Evolutionary conservation across 2,113 vertebrate genomes (phyloP).

Genomic region (Grantiella picta): DNA sequence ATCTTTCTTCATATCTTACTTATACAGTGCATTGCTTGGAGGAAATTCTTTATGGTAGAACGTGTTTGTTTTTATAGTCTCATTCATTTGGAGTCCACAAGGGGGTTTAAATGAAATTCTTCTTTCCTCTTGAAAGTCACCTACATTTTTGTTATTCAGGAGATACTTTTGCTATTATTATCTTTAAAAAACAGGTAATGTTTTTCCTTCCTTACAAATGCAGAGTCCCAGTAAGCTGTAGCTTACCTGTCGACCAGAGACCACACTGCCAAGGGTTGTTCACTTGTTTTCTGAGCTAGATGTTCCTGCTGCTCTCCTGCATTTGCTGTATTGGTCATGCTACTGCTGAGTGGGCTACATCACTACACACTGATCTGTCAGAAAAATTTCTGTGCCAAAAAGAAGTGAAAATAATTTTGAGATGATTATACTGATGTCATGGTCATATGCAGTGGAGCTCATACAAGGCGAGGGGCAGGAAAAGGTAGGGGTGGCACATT

Average conservation of each 20-base stretch:
- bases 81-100: not conserved
- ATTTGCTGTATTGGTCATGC: not conserved
- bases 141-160: not conserved
- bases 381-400: not conserved
- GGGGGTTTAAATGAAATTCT: not conserved
- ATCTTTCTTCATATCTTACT: constrained; percentile 5
- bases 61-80: not conserved
- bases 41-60: not conserved
- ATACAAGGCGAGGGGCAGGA: not conserved
- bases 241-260: not conserved
- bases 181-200: not conserved
- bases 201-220: not conserved
- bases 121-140: not conserved
- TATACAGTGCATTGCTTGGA: not conserved
- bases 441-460: not conserved
- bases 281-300: not conserved
- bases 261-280: not conserved
- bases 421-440: not conserved
- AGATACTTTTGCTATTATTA: not conserved
- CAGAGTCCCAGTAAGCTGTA: not conserved
- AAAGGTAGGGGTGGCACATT: not conserved
- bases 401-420: not conserved
- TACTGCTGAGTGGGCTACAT: not conserved
- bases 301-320: not conserved
- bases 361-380: not conserved